Evolutionary conservation across 2,888 invertebrate species (phyloP), one percentile per base, ranked within the genome.

Genomic region (Napeogenes inachia): DNA sequence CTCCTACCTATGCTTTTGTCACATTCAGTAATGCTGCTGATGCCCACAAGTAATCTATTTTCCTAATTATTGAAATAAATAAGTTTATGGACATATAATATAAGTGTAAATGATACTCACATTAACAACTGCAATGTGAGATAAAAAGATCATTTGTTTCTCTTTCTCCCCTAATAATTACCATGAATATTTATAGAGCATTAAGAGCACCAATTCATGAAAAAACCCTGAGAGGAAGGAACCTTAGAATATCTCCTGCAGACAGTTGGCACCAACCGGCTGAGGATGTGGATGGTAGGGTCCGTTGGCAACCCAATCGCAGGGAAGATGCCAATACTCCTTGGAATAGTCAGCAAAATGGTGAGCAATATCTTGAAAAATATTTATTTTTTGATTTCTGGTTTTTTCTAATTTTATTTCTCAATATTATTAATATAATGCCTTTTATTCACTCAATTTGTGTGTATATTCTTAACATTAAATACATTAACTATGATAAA

Each of bases 181-280:
- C 12, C 5, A 10, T 42, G 3, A 10, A 10, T 42, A 10, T 12
- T 73, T 71, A 5, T 63, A 89, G 89, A 72, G 89, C 89, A 4
- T 75, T 89, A 21, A 75, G 78, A 76, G 90, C 89, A 4, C 88
- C 88, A 13, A 60, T 64, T 8, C 82, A 86, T 57, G 85, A 88
- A 66, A 87, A 84, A 68, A 72, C 68, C 8, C 70, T 89, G 3
- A 74, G 84, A 45, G 89, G 87, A 8, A 80, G 84, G 53, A 77
- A 74, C 61, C 76, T 93, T 54, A 83, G 84, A 69, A 90, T 92
- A 60, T 88, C 87, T 0, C 90, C 92, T 0, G 93, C 93, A 0
- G 92, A 93, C 73, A 91, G 92, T 62, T 93, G 93, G 93, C 93
- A 93, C 75, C 93, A 93, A 73, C 93, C 93, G 0, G 83, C 77